These are phyloP conservation scores for Cepaea nemoralis DNA, from an alignment of 1,140 invertebrate species.

Conservation along the genomic window DNA sequence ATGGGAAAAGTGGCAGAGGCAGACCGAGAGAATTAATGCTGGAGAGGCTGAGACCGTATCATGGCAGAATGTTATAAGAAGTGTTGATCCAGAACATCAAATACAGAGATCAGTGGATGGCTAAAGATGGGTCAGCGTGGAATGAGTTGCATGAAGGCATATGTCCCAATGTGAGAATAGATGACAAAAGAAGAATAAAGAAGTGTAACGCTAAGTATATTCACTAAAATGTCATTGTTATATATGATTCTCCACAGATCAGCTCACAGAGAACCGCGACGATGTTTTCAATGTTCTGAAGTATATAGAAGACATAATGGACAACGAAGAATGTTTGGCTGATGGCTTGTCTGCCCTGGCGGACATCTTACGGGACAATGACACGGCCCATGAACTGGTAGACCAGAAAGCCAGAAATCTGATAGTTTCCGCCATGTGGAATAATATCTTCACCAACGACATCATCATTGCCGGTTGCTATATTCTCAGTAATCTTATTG, in stretches of 20 bases:
- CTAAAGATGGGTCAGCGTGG: no score
- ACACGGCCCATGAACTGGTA: constrained; percentile 2
- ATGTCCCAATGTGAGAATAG: no score
- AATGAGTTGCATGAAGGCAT: no score
- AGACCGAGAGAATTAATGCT: no score
- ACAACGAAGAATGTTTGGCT: constrained; percentile 60
- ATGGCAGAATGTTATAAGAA: no score
- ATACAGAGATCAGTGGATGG: no score
- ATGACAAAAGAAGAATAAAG: no score
- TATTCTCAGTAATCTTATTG: constrained; percentile 60
- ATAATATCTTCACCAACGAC: constrained; percentile 57
- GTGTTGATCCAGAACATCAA: no score
- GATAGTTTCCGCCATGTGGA: constrained; percentile 62
- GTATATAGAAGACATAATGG: constrained; percentile 53
- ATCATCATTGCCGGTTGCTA: constrained; percentile 64
- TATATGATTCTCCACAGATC: background rate
- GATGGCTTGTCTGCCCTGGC: constrained; percentile 59
- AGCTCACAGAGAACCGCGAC: constrained; percentile 46
- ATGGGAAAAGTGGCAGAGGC: no score
- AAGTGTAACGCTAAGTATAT: no score
- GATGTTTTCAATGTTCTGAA: constrained; percentile 42
- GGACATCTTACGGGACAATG: constrained; percentile 55
- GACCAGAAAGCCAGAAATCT: constrained; percentile 58
- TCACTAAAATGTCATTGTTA: no score
- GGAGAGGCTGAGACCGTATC: no score